Base-by-base conservation (phyloP, 2,888 invertebrate species). In the Autographa gamma region DNA sequence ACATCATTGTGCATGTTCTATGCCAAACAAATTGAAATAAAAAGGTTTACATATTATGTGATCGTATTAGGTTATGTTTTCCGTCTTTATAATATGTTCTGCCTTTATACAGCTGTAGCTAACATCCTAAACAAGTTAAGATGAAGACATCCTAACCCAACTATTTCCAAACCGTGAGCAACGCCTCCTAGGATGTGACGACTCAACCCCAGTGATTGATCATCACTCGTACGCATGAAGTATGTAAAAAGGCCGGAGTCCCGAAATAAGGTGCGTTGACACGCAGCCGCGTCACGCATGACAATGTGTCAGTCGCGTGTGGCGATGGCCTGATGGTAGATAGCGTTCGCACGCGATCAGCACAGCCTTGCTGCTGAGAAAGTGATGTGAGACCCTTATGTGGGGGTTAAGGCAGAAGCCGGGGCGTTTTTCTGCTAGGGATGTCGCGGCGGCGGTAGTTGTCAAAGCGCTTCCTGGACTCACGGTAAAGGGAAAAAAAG, bases 201-300 rank as follows among this genome's bases (percentile, higher is more conserved):
- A 77, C 77, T 82, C 78, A 78, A 84, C 77, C 71, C 13, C 2
- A 18, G 60, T 77, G 78, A 78, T 71, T 81, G 80, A 84, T 79
- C 77, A 72, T 70, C 78, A 76, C 77, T 82, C 76, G 79, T 77
- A 77, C 71, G 63, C 77, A 77, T 78, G 73, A 81, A 74, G 69
- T 80, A 84, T 82, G 82, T 84, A 80, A 77, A 82, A 80, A 65
- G 76, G 71, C 8, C 6, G n/a, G n/a, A 48, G 48, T 38, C 71
- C 69, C 73, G 74, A 78, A 85, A 83, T 85, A 83, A 85, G 79
- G 85, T 80, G 80, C 84, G 88, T 85, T 82, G 83, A 81, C 86
- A 84, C 85, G 85, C 81, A 78, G 81, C 68, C 62, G 81, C 84
- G 87, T 86, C 78, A 76, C 80, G 83, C 80, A 81, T 83, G 77